Base-by-base conservation (phyloP, 2,113 vertebrate species). In the Kryptolebias marmoratus region DNA sequence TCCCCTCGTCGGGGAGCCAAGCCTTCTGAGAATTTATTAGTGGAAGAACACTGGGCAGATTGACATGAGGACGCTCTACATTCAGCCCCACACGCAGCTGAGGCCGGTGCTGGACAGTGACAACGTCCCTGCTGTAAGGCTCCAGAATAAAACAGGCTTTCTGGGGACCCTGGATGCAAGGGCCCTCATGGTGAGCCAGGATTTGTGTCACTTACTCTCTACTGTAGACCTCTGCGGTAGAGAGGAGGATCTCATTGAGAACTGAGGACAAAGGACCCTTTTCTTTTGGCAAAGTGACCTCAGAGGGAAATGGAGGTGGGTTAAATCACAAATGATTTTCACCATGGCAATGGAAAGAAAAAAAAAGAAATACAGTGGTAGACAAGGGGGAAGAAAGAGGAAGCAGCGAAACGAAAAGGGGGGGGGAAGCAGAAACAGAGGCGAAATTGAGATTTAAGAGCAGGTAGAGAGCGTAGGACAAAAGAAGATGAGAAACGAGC, bases 221-320 rank as follows among this genome's bases (percentile, higher is more conserved):
- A 65, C 63, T 52, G 32, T 68, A n/a, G 61, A 64, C 14, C 47
- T 73, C 48, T 18, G 13, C 60, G 42, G 52, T 28, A 2, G 39
- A 73, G 42, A 56, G 60, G 52, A 59, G 2, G 45, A 28, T 53
- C 9, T 55, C 32, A 69, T 32, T 0, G 0, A 61, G 50, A 77
- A 73, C 12, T 52, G 53, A 67, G 54, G 49, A 64, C 63, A 67
- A 5, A 32, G 50, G 30, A 70, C 49, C 45, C 53, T 65, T 66
- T 42, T 78, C 31, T 48, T 80, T 79, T 81, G 27, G 72, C 74
- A 77, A 83, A 83, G 72, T 72, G 75, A 89, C 78, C 81, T 67
- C 62, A 49, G 56, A 73, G 53, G 48, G 65, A 71, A 78, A 75
- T 62, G 47, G 55, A 79, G 64, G 71, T 27, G 73, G 77, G 84